Conservation (phyloP, 2,797 vertebrate genomes). For the Centropyge bicolor region DNA sequence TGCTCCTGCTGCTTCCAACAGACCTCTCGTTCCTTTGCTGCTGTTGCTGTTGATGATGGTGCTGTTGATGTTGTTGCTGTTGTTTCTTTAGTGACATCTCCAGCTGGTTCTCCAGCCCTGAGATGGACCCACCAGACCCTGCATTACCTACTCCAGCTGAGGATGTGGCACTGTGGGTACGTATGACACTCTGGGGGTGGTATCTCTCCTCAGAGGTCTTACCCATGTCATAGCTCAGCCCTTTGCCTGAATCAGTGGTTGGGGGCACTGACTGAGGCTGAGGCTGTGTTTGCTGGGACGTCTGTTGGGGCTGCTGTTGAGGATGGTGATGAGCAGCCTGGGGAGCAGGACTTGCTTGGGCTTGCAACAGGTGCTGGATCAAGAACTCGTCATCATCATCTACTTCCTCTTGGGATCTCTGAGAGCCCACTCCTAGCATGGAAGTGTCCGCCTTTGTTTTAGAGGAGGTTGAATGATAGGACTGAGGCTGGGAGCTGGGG, state of each 20-base stretch:
- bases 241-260: conserved; percentile 86
- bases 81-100: conserved; percentile 93
- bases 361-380: conserved; percentile 94
- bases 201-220: conserved; percentile 93
- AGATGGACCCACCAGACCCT: conserved; percentile 78
- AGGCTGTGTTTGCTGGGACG: conserved; percentile 82
- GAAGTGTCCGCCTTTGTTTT: conserved; percentile 87
- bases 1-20: conserved; percentile 79
- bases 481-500: conserved; percentile 81
- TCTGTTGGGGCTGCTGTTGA: conserved; percentile 81
- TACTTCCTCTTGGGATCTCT: conserved; percentile 85
- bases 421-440: conserved; percentile 84
- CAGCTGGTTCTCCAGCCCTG: conserved; percentile 91
- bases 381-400: conserved; percentile 92
- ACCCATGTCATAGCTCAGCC: conserved; percentile 89
- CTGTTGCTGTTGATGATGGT: conserved; percentile 73
- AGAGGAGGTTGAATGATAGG: conserved; percentile 86
- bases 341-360: conserved; percentile 88
- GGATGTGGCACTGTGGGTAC: conserved; percentile 90
- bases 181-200: conserved; percentile 95
- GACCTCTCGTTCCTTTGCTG: conserved; percentile 89
- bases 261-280: conserved; percentile 79
- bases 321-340: conserved; percentile 84
- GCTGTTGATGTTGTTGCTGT: conserved; percentile 81
- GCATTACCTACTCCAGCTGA: conserved; percentile 78